phyloP scores from a whole-genome alignment of 2,113 vertebrate species.

The Speoplatyrhinus poulsoni region DNA sequence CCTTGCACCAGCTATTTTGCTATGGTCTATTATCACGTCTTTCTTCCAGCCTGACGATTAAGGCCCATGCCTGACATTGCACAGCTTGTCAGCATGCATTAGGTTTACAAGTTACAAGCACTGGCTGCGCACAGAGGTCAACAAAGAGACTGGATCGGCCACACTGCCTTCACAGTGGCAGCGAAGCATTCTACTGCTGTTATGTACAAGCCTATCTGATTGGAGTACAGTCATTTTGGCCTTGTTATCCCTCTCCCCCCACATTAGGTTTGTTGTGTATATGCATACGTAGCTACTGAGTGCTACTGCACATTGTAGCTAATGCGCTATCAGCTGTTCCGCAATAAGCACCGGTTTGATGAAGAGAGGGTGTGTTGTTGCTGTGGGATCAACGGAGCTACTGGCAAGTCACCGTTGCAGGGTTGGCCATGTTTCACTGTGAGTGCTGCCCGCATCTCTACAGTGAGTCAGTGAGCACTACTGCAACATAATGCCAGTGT shows the following conservation, averaged over 20 bases:
- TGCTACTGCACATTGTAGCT: no score
- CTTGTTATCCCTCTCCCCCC: conserved; percentile 19
- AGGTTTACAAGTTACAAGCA: conserved; percentile 39
- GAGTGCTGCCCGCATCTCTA: conserved; percentile 53
- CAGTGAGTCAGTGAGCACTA: conserved; percentile 39
- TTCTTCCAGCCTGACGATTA: conserved; percentile 49
- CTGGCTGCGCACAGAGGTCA: conserved; percentile 40
- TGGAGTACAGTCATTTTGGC: conserved; percentile 43
- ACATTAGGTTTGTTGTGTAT: conserved; percentile 19
- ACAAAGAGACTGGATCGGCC: conserved; percentile 54
- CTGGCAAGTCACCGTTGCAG: conserved; percentile 21
- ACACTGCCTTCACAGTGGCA: conserved; percentile 53
- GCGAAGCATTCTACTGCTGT: conserved; percentile 57
- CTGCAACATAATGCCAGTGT: conserved; percentile 40
- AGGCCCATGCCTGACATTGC: conserved; percentile 38
- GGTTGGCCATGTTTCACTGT: conserved; percentile 36
- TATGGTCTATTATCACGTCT: conserved; percentile 42
- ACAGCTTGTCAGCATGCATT: conserved; percentile 61
- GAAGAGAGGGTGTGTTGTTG: conserved; percentile 16
- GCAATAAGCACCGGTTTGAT: conserved; percentile 16
- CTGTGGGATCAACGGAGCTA: conserved; percentile 30
- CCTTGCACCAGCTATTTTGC: conserved; percentile 27
- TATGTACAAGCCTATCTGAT: conserved; percentile 48
- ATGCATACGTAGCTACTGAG: conserved; percentile 5
- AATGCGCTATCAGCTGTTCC: no score